Evolutionary conservation across 2,888 invertebrate species (phyloP).

Genomic region (Melinaea menophilus): DNA sequence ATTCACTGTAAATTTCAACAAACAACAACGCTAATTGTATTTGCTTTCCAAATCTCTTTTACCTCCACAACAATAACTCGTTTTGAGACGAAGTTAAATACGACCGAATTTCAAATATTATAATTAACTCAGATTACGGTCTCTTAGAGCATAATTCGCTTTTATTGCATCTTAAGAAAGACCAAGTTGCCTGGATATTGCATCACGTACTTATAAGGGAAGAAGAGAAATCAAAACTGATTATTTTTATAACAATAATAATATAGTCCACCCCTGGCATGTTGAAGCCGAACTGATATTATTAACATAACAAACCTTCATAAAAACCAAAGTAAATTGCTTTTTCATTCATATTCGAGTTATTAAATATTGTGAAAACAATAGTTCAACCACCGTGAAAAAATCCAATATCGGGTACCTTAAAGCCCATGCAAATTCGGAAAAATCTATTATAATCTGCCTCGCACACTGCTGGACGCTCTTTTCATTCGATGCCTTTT

Average conservation of each 20-base stretch:
- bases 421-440: slow-evolving; percentile 72
- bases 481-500: slow-evolving; percentile 76
- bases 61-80: slow-evolving; percentile 66
- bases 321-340: slow-evolving; percentile 31
- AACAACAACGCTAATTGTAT: slow-evolving; percentile 72
- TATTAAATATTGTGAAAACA: slow-evolving; percentile 49
- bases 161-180: slow-evolving; percentile 55
- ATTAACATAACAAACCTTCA: slow-evolving; percentile 18
- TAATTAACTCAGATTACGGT: slow-evolving; percentile 74
- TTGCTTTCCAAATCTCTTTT: slow-evolving; percentile 71
- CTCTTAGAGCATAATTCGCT: slow-evolving; percentile 60
- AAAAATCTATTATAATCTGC: slow-evolving; percentile 76
- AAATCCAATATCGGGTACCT: slow-evolving; percentile 69
- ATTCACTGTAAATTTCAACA: slow-evolving; percentile 61
- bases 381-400: slow-evolving; percentile 60
- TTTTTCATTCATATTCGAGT: slow-evolving; percentile 37
- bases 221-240: slow-evolving; percentile 2
- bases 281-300: slow-evolving; percentile 12
- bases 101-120: slow-evolving; percentile 62
- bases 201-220: slow-evolving; percentile 17
- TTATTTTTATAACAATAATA: not conserved
- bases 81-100: slow-evolving; percentile 70
- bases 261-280: not conserved
- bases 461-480: slow-evolving; percentile 74
- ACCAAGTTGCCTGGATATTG: slow-evolving; percentile 36